phyloP scores from a whole-genome alignment of 2,888 invertebrate genomes.

The Cosmorhoe ocellata region DNA sequence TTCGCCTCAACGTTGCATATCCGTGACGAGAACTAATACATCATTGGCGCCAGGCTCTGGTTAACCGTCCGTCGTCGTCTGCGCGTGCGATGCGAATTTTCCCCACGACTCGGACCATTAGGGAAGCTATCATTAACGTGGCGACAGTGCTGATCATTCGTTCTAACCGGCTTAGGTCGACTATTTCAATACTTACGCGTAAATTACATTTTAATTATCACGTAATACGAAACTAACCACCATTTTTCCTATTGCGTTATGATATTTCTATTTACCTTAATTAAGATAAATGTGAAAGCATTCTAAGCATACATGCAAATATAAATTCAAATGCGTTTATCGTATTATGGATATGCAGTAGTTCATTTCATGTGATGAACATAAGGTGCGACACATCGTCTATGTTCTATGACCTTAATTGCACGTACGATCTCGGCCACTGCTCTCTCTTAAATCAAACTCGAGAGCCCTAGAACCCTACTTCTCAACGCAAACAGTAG shows the following conservation, averaged over 20 bases:
- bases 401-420: slow-evolving; percentile 79
- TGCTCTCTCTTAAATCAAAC: slow-evolving; percentile 81
- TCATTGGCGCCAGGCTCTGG: slow-evolving; percentile 67
- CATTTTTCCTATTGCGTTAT: slow-evolving; percentile 20
- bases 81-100: slow-evolving; percentile 73
- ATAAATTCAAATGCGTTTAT: slow-evolving; percentile 17
- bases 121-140: slow-evolving; percentile 76
- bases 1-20: slow-evolving; percentile 46
- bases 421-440: slow-evolving; percentile 65
- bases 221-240: slow-evolving; percentile 37
- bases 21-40: slow-evolving; percentile 70
- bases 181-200: slow-evolving; percentile 46
- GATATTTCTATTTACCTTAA: slow-evolving; percentile 8
- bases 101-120: slow-evolving; percentile 64
- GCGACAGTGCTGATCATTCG: slow-evolving; percentile 69
- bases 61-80: slow-evolving; percentile 69
- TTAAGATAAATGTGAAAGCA: slow-evolving; percentile 20
- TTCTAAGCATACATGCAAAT: slow-evolving; percentile 1
- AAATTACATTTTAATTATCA: slow-evolving; percentile 53
- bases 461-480: slow-evolving; percentile 76
- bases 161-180: slow-evolving; percentile 51
- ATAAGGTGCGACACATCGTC: slow-evolving; percentile 57
- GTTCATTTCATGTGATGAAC: slow-evolving; percentile 23
- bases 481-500: slow-evolving; percentile 56
- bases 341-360: slow-evolving; percentile 25